Conservation (phyloP, 2,888 invertebrate species). For the Anorthoa munda region DNA sequence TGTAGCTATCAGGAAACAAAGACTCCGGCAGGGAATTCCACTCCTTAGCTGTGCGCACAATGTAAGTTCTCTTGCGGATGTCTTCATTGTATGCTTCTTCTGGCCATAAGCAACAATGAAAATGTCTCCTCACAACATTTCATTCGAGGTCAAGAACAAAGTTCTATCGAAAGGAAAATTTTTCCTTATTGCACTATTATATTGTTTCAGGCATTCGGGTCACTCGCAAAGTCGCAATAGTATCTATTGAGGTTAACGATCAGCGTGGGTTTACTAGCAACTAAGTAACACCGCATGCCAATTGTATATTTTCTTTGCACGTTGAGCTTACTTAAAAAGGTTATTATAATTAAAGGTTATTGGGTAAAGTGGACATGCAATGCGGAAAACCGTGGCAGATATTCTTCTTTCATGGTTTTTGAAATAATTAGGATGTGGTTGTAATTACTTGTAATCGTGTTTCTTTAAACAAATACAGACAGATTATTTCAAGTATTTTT, state of each 20-base stretch:
- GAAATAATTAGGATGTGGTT: neutral
- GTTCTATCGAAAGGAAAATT: slow-evolving; percentile 11
- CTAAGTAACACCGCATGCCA: slow-evolving; percentile 5
- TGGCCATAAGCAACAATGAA: neutral
- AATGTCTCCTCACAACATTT: neutral
- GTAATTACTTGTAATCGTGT: neutral
- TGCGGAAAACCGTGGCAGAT: neutral
- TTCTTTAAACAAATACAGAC: neutral
- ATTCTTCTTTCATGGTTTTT: neutral
- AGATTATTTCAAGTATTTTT: too few species aligned
- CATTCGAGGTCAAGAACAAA: slow-evolving; percentile 24
- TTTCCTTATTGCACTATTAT: slow-evolving; percentile 15
- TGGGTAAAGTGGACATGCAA: neutral
- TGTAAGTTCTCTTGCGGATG: too few species aligned
- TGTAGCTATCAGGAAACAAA: too few species aligned
- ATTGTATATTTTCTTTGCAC: slow-evolving; percentile 13
- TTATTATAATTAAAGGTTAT: neutral
- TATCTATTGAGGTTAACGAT: slow-evolving; percentile 26
- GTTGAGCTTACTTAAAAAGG: neutral
- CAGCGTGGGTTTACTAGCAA: slow-evolving; percentile 18
- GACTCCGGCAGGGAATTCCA: too few species aligned
- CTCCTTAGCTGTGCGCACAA: too few species aligned
- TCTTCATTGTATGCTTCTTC: too few species aligned
- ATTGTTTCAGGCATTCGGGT: slow-evolving; percentile 30
- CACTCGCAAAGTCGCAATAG: slow-evolving; percentile 8